phyloP scores from a whole-genome alignment of 2,113 vertebrate genomes.

The Platysteira castanea region DNA sequence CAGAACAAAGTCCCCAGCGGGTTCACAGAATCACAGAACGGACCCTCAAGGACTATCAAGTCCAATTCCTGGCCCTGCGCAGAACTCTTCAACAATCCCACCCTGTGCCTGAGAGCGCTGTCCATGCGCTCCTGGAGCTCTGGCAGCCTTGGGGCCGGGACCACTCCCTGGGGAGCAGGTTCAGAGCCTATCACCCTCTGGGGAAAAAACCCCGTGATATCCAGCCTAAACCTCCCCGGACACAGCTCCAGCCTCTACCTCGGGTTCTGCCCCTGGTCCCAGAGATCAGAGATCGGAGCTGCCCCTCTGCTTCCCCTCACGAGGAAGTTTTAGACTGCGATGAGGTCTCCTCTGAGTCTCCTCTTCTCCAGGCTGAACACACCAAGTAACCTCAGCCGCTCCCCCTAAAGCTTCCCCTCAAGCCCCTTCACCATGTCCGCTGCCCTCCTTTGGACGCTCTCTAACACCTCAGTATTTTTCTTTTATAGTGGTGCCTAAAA shows the following conservation, averaged over 20 bases:
- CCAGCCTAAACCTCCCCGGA: background rate
- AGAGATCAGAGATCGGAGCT: background rate
- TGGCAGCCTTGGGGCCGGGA: background rate
- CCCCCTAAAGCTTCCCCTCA: background rate
- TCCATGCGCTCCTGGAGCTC: background rate
- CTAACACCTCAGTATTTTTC: background rate
- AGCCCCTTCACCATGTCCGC: background rate
- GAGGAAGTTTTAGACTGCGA: background rate
- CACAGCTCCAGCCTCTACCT: background rate
- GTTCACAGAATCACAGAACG: background rate
- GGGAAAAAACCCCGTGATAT: accelerated
- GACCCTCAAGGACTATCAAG: background rate
- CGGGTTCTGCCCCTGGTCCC: background rate
- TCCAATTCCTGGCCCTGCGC: background rate
- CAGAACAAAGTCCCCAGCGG: background rate
- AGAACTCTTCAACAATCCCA: background rate
- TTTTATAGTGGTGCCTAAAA: background rate
- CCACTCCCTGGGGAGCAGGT: background rate
- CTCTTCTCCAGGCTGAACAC: background rate
- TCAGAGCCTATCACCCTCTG: background rate
- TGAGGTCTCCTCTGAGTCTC: background rate
- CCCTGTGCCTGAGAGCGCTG: background rate
- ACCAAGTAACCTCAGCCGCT: background rate
- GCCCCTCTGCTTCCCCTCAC: background rate
- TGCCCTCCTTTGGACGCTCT: background rate